Base-by-base conservation (phyloP, 2,797 vertebrate genomes). In the Esox masquinongy region DNA sequence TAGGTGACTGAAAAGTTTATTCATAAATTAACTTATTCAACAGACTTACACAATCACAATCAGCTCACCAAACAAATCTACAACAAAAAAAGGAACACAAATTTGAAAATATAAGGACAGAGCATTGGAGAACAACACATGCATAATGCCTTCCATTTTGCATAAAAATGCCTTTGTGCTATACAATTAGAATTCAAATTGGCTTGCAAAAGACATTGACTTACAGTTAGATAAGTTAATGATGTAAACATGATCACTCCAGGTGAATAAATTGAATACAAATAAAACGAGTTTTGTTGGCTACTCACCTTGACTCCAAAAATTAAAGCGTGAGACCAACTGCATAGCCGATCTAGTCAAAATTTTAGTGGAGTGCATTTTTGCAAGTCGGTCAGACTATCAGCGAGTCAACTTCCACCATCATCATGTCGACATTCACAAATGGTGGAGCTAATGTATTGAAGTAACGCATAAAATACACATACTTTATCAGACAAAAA, bases 231-330 rank as follows among this genome's bases (percentile, higher is more conserved):
- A 36, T 31, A 66, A 66, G 1, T 22, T 66, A 14, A 66, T 36
- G 16, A 34, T 3, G 8, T 34, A 59, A 29, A 72, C n/a, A 43
- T 7, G 47, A 56, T n/a, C 7, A 22, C 1, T 50, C 36, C 24
- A 71, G 16, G 16, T 12, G 8, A 51, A 11, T 24, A 51, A 6
- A 59, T 70, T 24, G 47, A 74, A 29, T 64, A 5, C n/a, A 71
- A 14, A 26, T n/a, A 66, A 69, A 31, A 14, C 15, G 43, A 16
- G 71, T 9, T 51, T 64, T 19, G 43, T 47, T 47, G 12, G 26
- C 26, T 0, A 2, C 82, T 88, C 78, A 93, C 92, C 92, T 89
- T 19, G 63, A 72, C 73, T 81, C 84, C 82, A 78, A 59, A 59
- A 22, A 15, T 3, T 34, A 9, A 68, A 51, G 50, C 74, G 77